Conservation (phyloP, 2,797 vertebrate genomes). For the Ambastaia sidthimunki region DNA sequence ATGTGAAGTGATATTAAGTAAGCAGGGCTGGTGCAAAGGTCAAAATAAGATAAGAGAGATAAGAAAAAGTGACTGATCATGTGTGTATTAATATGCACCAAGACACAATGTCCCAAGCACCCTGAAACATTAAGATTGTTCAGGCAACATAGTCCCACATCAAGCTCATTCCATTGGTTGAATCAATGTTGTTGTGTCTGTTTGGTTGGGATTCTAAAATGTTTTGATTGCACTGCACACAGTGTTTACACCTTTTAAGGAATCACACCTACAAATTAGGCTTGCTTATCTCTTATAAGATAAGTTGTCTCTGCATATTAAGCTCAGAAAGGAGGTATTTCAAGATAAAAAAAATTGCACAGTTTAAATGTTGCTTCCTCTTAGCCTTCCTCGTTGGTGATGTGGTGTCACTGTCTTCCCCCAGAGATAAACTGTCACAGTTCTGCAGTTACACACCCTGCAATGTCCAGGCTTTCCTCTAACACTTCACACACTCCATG, state of each 20-base stretch:
- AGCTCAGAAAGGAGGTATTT: not conserved
- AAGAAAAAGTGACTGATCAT: too few relatives aligned
- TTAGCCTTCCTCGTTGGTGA: not conserved
- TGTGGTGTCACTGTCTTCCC: slow-evolving; percentile 8
- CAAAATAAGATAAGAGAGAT: too few relatives aligned
- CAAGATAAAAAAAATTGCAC: not conserved
- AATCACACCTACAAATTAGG: not conserved
- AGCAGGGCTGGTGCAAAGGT: too few relatives aligned
- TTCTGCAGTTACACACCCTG: slow-evolving; percentile 1
- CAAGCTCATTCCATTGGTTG: not conserved
- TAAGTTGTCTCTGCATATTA: not conserved
- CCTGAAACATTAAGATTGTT: too few relatives aligned
- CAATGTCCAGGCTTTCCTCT: slow-evolving; percentile 13
- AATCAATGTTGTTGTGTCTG: not conserved
- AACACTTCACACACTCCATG: slow-evolving; percentile 36
- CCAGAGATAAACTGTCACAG: not conserved
- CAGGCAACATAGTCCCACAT: not conserved
- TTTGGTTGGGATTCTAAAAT: too few relatives aligned
- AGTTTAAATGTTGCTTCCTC: not conserved
- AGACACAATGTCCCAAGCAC: too few relatives aligned
- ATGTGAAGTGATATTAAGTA: too few relatives aligned
- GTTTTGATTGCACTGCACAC: too few relatives aligned
- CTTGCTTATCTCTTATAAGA: not conserved
- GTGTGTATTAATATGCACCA: too few relatives aligned
- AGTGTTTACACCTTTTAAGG: too few relatives aligned